These are phyloP conservation scores for Drosophila guanche DNA, from an alignment of 1,140 invertebrate species.

Conservation along the genomic window DNA sequence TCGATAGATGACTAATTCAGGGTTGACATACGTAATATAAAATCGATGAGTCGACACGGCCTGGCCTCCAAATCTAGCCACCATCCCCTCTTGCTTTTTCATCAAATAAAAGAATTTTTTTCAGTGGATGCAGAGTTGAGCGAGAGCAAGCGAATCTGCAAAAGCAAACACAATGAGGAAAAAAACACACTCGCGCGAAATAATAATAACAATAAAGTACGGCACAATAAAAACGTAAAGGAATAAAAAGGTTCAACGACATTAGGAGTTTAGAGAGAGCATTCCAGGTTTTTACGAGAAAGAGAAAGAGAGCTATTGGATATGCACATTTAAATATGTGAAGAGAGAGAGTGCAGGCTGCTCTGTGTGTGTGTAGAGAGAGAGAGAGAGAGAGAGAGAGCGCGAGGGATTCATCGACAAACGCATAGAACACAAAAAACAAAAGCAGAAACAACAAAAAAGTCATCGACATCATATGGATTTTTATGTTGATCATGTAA, in stretches of 20 bases:
- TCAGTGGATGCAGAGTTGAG: too few relatives aligned
- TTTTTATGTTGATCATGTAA: slow-evolving; percentile 59
- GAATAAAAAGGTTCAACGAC: slow-evolving; percentile 71
- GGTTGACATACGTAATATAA: too few relatives aligned
- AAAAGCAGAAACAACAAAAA: slow-evolving; percentile 50
- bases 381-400: slow-evolving; percentile 40
- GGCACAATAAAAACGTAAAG: slow-evolving; percentile 51
- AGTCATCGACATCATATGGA: slow-evolving; percentile 78
- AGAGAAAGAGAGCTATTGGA: slow-evolving; percentile 20
- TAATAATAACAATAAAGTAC: slow-evolving; percentile 73
- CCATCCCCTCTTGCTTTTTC: too few relatives aligned
- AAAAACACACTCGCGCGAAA: slow-evolving; percentile 54
- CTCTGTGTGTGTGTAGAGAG: slow-evolving; percentile 6
- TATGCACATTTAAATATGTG: slow-evolving; percentile 72
- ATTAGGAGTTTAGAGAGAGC: slow-evolving; percentile 75
- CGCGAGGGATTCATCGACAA: slow-evolving; percentile 27
- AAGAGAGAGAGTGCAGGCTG: slow-evolving; percentile 3
- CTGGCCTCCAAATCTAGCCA: too few relatives aligned
- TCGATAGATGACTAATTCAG: too few relatives aligned
- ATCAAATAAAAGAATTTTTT: too few relatives aligned
- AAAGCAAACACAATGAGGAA: slow-evolving; percentile 51
- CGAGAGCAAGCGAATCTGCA: slow-evolving; percentile 39
- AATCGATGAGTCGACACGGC: too few relatives aligned
- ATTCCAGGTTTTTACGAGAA: slow-evolving; percentile 36
- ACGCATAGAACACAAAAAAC: slow-evolving; percentile 46